These are phyloP conservation scores for Cyclura pinguis DNA, from an alignment of 2,797 vertebrate species.

Conservation along the genomic window DNA sequence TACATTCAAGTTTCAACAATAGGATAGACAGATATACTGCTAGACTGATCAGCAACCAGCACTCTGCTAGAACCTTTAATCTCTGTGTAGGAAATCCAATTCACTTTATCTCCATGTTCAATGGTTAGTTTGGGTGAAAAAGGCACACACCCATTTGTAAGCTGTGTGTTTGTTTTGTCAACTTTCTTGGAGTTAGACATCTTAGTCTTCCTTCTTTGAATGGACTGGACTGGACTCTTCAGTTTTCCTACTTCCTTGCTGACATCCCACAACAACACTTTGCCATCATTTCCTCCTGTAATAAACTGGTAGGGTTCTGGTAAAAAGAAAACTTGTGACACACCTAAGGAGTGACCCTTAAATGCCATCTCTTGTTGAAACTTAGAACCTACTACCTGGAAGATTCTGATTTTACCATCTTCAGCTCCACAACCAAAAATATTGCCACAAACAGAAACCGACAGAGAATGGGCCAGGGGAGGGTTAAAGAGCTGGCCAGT, in stretches of 20 bases:
- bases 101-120: constrained; percentile 92
- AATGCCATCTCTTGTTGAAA: constrained; percentile 85
- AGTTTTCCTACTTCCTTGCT: constrained; percentile 75
- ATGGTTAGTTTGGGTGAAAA: constrained; percentile 85
- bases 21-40: constrained; percentile 84
- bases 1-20: constrained; percentile 73
- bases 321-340: constrained; percentile 91
- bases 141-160: constrained; percentile 54
- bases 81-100: constrained; percentile 88
- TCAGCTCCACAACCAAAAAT: constrained; percentile 90
- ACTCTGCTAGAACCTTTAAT: constrained; percentile 87
- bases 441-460: constrained; percentile 90
- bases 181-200: constrained; percentile 52
- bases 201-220: constrained; percentile 72
- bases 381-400: constrained; percentile 86
- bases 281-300: constrained; percentile 92
- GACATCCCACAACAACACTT: constrained; percentile 91
- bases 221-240: constrained; percentile 75
- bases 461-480: constrained; percentile 90
- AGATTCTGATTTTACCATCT: constrained; percentile 89
- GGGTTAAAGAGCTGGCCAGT: constrained; percentile 93
- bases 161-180: constrained; percentile 51
- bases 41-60: constrained; percentile 92
- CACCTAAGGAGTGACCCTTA: constrained; percentile 89
- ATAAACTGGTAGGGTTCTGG: constrained; percentile 87